These are phyloP conservation scores for Stegodyphus mimosarum DNA, from an alignment of 1,140 invertebrate genomes.

Conservation along the genomic window DNA sequence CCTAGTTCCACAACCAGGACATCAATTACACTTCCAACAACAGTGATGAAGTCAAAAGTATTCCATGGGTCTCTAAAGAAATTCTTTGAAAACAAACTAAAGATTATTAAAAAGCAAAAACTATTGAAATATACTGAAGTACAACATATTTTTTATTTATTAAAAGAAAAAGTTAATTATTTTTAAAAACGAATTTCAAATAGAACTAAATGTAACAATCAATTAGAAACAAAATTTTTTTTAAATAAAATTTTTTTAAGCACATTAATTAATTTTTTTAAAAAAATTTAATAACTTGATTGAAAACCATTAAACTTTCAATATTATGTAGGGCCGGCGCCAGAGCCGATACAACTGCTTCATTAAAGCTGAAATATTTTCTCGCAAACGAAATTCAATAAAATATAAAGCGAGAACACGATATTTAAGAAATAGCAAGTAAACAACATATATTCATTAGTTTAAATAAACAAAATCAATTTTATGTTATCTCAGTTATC, in stretches of 20 bases:
- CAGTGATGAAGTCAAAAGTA: constrained; percentile 99
- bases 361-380: too few species aligned
- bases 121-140: too few species aligned
- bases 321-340: too few species aligned
- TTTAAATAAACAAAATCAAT: too few species aligned
- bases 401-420: background rate
- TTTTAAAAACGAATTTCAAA: too few species aligned
- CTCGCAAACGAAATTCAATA: background rate
- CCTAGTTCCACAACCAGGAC: constrained; percentile 97
- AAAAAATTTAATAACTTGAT: too few species aligned
- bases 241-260: background rate
- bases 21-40: constrained; percentile 99
- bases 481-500: too few species aligned
- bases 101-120: too few species aligned
- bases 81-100: constrained; percentile 77
- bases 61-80: constrained; percentile 99
- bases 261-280: too few species aligned
- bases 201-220: background rate
- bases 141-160: background rate
- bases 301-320: too few species aligned
- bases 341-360: too few species aligned
- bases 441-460: too few species aligned
- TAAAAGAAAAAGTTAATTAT: background rate
- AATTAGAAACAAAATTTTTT: background rate
- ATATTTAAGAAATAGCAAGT: background rate